Conservation (phyloP, 64 coral and sea anemone species). For the Hydrozoanthus tunicans region DNA sequence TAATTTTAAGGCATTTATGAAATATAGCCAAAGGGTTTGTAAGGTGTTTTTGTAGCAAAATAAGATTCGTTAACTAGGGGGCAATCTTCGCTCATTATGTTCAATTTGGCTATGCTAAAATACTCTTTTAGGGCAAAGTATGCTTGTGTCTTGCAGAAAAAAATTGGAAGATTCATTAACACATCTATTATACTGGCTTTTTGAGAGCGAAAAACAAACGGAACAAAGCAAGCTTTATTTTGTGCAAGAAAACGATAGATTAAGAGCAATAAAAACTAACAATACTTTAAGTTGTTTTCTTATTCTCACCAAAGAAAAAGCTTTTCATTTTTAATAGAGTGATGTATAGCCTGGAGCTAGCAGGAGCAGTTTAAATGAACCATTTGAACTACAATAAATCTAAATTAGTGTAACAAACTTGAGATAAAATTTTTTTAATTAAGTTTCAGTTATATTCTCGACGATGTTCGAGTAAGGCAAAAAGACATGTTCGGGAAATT, state of each 20-base stretch:
- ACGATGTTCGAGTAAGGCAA: no score
- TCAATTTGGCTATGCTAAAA: background rate
- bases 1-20: constrained; percentile 34
- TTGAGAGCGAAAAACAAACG: background rate
- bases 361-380: background rate
- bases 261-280: background rate
- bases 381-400: background rate
- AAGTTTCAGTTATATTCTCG: background rate
- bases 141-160: background rate
- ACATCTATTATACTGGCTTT: background rate
- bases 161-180: background rate
- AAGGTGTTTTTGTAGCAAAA: background rate
- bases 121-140: background rate
- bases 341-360: background rate
- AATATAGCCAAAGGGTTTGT: background rate
- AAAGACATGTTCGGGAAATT: background rate
- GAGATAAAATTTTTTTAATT: constrained; percentile 10
- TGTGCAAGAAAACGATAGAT: background rate
- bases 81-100: background rate
- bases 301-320: background rate
- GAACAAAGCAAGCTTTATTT: background rate
- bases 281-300: background rate
- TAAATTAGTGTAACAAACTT: background rate
- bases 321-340: background rate
- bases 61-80: background rate